A percentile compares a stretch with the other conserved stretches of the same genome.
Evolutionary conservation across 2,113 vertebrate genomes (phyloP).

Genomic region (Brachyhypopomus gauderio): DNA sequence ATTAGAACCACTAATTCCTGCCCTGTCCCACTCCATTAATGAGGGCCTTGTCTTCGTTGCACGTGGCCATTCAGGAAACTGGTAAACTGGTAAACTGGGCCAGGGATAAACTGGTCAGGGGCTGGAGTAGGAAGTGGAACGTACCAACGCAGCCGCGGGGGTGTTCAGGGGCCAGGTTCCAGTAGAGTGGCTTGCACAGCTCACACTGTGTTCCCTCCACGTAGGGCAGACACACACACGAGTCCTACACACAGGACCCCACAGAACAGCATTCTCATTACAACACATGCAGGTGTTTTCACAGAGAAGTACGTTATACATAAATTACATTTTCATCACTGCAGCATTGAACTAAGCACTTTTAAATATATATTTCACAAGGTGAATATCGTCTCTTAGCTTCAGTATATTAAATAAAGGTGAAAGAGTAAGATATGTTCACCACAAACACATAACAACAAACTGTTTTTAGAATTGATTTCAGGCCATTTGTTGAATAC

Average conservation of each 20-base stretch:
- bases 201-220: constrained; percentile 81
- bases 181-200: constrained; percentile 87
- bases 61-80: not conserved
- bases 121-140: not conserved
- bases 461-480: too few species aligned
- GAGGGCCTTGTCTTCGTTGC: too few species aligned
- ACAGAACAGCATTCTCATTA: constrained; percentile 20
- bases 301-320: not conserved
- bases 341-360: too few species aligned
- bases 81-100: not conserved
- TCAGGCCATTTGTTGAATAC: too few species aligned
- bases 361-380: too few species aligned
- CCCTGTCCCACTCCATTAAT: too few species aligned
- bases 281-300: not conserved
- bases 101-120: not conserved
- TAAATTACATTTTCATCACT: too few species aligned
- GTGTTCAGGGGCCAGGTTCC: constrained; percentile 83
- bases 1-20: too few species aligned
- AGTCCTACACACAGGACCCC: constrained; percentile 72
- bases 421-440: too few species aligned
- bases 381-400: too few species aligned
- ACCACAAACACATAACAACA: too few species aligned
- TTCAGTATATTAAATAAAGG: too few species aligned
- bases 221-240: constrained; percentile 80
- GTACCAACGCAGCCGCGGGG: constrained; percentile 83